phyloP scores from a whole-genome alignment of 2,113 vertebrate species.

The Potamarius usumacintae region DNA sequence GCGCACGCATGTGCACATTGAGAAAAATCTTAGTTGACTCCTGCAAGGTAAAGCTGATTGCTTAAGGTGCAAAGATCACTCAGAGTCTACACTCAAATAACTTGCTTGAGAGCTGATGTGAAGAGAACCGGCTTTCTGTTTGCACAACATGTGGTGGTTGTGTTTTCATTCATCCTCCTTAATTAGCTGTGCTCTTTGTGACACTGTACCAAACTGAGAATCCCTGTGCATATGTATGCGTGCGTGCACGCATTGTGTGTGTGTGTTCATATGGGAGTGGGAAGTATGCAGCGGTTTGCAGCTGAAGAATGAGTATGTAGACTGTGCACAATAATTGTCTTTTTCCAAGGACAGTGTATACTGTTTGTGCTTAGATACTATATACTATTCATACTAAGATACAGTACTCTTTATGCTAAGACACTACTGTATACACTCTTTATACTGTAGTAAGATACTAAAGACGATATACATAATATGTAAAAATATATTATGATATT shows the following conservation, averaged over 20 bases:
- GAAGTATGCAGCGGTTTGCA: conserved; percentile 6
- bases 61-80: background rate
- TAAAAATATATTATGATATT: too few relatives aligned
- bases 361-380: background rate
- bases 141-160: conserved; percentile 29
- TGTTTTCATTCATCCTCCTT: conserved; percentile 32
- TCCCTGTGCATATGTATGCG: background rate
- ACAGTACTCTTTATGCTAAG: background rate
- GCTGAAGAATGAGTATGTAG: too few relatives aligned
- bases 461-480: too few relatives aligned
- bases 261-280: conserved; percentile 15
- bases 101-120: conserved; percentile 13
- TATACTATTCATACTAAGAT: background rate
- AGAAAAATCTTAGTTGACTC: too few relatives aligned
- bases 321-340: background rate
- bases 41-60: too few relatives aligned
- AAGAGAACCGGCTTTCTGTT: conserved; percentile 32
- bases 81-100: conserved; percentile 23
- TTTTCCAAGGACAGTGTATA: background rate
- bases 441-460: too few relatives aligned
- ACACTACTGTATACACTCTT: background rate
- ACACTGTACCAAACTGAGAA: conserved; percentile 11
- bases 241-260: background rate
- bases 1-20: background rate
- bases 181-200: conserved; percentile 37